A percentile compares a stretch with the other conserved stretches of the same genome.
phyloP scores from a whole-genome alignment of 2,888 invertebrate species.

The Anorthoa munda region DNA sequence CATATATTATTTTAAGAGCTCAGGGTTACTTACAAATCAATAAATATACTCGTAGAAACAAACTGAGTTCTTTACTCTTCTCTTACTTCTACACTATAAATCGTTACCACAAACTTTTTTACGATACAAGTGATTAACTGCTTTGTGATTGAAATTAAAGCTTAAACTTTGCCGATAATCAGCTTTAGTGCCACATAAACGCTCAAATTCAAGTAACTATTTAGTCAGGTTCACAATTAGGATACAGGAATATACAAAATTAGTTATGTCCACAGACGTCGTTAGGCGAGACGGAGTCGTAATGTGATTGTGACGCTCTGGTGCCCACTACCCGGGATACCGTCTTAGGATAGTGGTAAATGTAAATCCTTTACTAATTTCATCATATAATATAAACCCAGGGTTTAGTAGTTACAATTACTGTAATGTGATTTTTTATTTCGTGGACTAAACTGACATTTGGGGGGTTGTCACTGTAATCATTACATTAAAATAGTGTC shows the following conservation, averaged over 20 bases:
- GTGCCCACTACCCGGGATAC: not conserved
- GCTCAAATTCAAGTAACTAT: slow-evolving; percentile 18
- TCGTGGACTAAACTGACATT: too few species aligned
- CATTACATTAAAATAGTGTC: too few species aligned
- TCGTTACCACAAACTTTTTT: not conserved
- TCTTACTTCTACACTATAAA: not conserved
- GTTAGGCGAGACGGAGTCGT: slow-evolving; percentile 3
- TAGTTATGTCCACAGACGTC: slow-evolving; percentile 19
- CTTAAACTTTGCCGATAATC: not conserved
- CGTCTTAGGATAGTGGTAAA: not conserved
- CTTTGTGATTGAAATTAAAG: slow-evolving; percentile 19
- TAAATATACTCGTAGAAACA: not conserved
- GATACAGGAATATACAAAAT: slow-evolving; percentile 23
- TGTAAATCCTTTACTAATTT: slow-evolving; percentile 1
- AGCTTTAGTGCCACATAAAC: slow-evolving; percentile 16
- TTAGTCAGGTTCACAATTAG: slow-evolving; percentile 15
- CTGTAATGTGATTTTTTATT: too few species aligned
- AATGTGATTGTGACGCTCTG: slow-evolving; percentile 28
- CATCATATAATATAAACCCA: too few species aligned
- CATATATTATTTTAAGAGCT: too few species aligned
- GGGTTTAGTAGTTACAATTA: not conserved
- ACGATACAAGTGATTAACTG: slow-evolving; percentile 1
- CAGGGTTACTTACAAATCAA: not conserved
- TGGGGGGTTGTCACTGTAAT: too few species aligned
- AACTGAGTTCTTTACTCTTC: not conserved